These are phyloP conservation scores for Halcyon malimbica DNA, from an alignment of 2,113 vertebrate genomes.

Conservation along the genomic window DNA sequence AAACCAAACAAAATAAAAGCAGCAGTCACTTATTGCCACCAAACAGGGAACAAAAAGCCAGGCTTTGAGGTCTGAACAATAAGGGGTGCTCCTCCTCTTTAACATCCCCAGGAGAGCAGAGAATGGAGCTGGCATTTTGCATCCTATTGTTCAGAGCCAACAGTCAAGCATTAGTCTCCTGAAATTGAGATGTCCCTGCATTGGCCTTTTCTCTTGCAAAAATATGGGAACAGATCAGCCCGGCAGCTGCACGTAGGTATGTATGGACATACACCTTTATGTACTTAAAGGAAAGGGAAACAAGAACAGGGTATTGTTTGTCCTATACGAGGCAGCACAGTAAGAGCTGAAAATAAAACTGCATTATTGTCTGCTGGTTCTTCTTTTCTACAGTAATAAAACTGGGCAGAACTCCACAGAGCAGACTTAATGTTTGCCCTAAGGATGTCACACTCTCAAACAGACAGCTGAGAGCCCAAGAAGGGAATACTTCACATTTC, in stretches of 20 bases:
- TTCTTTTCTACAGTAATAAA: neutral
- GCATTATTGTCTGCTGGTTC: neutral
- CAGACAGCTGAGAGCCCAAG: neutral
- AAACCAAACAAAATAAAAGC: neutral
- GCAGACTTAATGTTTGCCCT: neutral
- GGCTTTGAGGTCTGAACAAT: neutral
- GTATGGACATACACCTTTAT: accelerated
- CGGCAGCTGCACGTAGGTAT: neutral
- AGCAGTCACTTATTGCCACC: neutral
- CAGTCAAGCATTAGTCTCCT: neutral
- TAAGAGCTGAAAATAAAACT: neutral
- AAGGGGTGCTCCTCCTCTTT: neutral
- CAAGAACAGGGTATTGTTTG: neutral
- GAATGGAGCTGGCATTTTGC: neutral
- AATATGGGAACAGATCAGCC: too few species aligned
- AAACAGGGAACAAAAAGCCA: neutral
- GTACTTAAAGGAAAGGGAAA: neutral
- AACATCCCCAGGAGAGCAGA: neutral
- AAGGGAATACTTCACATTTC: neutral
- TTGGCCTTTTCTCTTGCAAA: neutral
- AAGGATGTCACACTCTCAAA: neutral
- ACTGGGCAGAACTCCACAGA: neutral
- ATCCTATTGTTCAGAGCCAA: neutral
- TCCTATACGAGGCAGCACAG: neutral
- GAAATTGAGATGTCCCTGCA: neutral